A percentile compares a stretch with the other conserved stretches of the same genome.
Evolutionary conservation across 2,888 invertebrate species (phyloP).

Genomic region (Crepidodera aurea): DNA sequence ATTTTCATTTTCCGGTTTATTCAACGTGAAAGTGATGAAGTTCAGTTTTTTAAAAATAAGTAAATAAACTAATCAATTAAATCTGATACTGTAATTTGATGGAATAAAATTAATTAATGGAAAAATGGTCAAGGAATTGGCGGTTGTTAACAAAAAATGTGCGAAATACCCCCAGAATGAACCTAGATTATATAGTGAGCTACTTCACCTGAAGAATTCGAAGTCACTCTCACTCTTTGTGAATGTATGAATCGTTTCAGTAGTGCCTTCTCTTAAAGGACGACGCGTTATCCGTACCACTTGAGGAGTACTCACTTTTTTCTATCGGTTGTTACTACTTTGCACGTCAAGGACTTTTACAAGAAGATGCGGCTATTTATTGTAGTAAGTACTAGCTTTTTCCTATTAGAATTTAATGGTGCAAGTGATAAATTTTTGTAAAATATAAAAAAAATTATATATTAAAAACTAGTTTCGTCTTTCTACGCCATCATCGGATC

Average conservation of each 20-base stretch:
- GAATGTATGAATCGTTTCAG: slow-evolving; percentile 23
- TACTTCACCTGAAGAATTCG: slow-evolving; percentile 18
- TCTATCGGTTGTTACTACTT: background rate
- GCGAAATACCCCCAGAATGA: slow-evolving; percentile 7
- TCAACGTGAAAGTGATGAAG: no score
- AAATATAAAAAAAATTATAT: no score
- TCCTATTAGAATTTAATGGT: no score
- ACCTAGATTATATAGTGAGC: slow-evolving; percentile 23
- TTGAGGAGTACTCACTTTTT: background rate
- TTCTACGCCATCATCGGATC: no score
- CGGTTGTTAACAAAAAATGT: background rate
- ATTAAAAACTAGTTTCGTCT: no score
- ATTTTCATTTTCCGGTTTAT: no score
- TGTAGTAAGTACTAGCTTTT: slow-evolving; percentile 7
- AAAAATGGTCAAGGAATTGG: background rate
- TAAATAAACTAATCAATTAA: no score
- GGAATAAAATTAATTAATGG: no score
- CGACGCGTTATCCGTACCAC: slow-evolving; percentile 21
- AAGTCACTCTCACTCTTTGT: slow-evolving; percentile 27
- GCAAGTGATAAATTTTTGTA: no score
- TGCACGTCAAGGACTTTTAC: background rate
- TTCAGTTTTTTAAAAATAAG: no score
- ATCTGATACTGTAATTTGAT: no score
- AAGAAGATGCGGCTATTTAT: slow-evolving; percentile 8
- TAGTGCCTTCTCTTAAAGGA: slow-evolving; percentile 13